phyloP scores from a whole-genome alignment of 2,888 invertebrate genomes.

The Drosophila parthenogenetica region DNA sequence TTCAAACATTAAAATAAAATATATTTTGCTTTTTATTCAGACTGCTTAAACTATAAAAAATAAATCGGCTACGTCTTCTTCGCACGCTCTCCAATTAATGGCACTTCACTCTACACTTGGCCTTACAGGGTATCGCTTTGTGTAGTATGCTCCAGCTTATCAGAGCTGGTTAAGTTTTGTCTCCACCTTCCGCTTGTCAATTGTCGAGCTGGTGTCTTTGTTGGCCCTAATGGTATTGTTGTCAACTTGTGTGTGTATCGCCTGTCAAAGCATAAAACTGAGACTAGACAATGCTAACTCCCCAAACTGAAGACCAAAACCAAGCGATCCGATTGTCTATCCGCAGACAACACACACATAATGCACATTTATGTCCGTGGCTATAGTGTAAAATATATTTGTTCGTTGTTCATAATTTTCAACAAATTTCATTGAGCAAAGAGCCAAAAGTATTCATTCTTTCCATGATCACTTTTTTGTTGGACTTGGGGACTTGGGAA shows the following conservation, averaged over 20 bases:
- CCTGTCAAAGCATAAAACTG: slow-evolving; percentile 72
- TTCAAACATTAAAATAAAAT: too few relatives aligned
- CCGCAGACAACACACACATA: slow-evolving; percentile 33
- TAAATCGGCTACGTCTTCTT: too few relatives aligned
- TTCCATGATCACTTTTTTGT: slow-evolving; percentile 1
- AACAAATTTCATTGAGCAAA: slow-evolving; percentile 69
- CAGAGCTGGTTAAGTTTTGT: slow-evolving; percentile 10
- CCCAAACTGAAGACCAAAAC: background rate
- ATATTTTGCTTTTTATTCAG: too few relatives aligned
- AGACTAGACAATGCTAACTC: slow-evolving; percentile 56
- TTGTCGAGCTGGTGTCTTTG: slow-evolving; percentile 64
- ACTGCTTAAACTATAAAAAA: too few relatives aligned
- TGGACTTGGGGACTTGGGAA: slow-evolving; percentile 55
- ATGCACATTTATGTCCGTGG: slow-evolving; percentile 61
- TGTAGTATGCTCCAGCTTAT: background rate
- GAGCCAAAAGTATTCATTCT: slow-evolving; percentile 29
- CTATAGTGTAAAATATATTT: slow-evolving; percentile 59
- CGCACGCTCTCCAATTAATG: too few relatives aligned
- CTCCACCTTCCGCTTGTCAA: slow-evolving; percentile 52
- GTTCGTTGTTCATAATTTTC: slow-evolving; percentile 67
- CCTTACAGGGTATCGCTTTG: slow-evolving; percentile 10
- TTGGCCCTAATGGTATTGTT: slow-evolving; percentile 74
- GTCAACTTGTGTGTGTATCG: slow-evolving; percentile 65
- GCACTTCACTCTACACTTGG: background rate
- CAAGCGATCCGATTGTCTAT: slow-evolving; percentile 48